Evolutionary conservation across 2,797 vertebrate genomes (phyloP).

Genomic region (Periophthalmus magnuspinnatus): DNA sequence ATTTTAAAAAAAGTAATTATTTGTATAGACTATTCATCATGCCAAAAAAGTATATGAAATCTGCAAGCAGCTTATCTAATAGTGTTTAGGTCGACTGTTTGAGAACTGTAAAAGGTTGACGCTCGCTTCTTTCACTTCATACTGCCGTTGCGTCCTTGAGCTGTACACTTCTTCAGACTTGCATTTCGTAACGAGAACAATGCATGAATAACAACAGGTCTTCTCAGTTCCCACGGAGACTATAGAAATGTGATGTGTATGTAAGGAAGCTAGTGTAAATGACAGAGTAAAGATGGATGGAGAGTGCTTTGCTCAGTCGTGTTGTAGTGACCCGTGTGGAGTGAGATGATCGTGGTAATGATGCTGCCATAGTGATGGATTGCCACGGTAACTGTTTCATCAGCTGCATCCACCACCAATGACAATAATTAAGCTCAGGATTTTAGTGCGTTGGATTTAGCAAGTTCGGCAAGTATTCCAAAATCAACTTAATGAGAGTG

Average conservation of each 20-base stretch:
- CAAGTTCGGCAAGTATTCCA: not conserved
- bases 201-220: not conserved
- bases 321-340: slow-evolving; percentile 65
- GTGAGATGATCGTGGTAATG: slow-evolving; percentile 72
- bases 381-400: slow-evolving; percentile 56
- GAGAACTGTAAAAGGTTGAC: not conserved
- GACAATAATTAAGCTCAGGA: slow-evolving; percentile 22
- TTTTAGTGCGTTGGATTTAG: slow-evolving; percentile 4
- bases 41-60: no score
- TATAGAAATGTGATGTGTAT: not conserved
- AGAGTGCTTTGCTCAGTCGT: slow-evolving; percentile 55
- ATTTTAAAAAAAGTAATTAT: no score
- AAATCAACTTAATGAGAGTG: not conserved
- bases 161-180: not conserved
- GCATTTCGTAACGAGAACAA: not conserved
- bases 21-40: no score
- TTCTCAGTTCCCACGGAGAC: not conserved
- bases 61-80: no score
- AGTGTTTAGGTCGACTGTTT: no score
- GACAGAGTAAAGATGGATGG: slow-evolving; percentile 61
- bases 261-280: not conserved
- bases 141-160: not conserved
- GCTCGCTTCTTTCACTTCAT: not conserved
- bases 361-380: slow-evolving; percentile 69
- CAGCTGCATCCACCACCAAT: slow-evolving; percentile 55